Conservation (phyloP, 2,113 vertebrate species). For the Noturus placidus region DNA sequence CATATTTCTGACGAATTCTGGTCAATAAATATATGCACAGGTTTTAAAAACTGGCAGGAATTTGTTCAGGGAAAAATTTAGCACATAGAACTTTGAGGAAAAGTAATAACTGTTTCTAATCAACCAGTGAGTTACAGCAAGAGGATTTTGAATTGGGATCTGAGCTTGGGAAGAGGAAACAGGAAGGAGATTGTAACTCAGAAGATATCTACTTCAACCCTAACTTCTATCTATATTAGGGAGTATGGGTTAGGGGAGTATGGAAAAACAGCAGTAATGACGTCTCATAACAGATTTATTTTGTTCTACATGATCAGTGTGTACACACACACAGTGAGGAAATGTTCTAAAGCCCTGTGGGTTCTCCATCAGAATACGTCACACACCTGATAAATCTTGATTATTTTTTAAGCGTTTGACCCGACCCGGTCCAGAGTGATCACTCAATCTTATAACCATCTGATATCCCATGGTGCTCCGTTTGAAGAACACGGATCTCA, state of each 20-base stretch:
- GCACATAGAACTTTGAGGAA: too few relatives aligned
- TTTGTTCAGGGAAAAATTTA: too few relatives aligned
- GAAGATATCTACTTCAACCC: too few relatives aligned
- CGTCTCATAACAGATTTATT: slow-evolving; percentile 46
- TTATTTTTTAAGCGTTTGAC: not conserved
- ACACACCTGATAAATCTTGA: not conserved
- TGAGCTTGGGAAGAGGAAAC: too few relatives aligned
- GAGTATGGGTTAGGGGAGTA: not conserved
- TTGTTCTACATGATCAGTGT: slow-evolving; percentile 30
- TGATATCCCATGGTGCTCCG: not conserved
- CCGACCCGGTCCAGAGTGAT: not conserved
- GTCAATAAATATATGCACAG: too few relatives aligned
- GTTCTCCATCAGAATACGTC: slow-evolving; percentile 11
- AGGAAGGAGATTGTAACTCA: too few relatives aligned
- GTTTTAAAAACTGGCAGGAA: too few relatives aligned
- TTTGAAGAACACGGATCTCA: not conserved
- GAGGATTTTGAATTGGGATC: too few relatives aligned
- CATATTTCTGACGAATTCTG: too few relatives aligned
- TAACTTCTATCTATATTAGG: too few relatives aligned
- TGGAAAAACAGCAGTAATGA: not conserved
- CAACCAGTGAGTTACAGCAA: too few relatives aligned
- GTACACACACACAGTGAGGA: slow-evolving; percentile 9
- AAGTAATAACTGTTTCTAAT: too few relatives aligned
- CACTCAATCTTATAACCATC: not conserved
- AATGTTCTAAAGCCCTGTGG: slow-evolving; percentile 25